Base-by-base conservation (phyloP, 1,140 invertebrate species). In the Hypothenemus hampei region DNA sequence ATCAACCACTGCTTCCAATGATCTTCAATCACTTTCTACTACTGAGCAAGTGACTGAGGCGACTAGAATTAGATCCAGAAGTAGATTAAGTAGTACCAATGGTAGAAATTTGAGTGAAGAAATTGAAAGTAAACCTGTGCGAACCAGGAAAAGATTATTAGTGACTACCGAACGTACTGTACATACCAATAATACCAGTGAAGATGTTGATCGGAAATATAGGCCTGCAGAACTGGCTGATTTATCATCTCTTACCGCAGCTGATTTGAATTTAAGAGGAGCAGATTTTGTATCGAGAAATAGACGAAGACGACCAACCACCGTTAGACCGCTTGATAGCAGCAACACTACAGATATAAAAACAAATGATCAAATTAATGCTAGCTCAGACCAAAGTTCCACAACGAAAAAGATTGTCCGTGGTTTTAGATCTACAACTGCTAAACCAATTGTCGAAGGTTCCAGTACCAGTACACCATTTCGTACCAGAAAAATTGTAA, bases 191-290 rank as follows among this genome's bases (percentile, higher is more conserved):
- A 44, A 57, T 50, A n/a, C n/a, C n/a, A n/a, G n/a, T n/a, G 24
- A 62, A 3, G 62, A 63, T 36, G 13, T 47, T 7, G 46, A 58
- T 21, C 56, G 64, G 31, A 62, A 43, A n/a, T 66, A 58, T 33
- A 53, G 64, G 48, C 64, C 64, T 13, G 56, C 53, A n/a, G 64
- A 64, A 48, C 60, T 70, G 24, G 58, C 65, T 6, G 72, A 74
- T 58, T 60, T 74, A 33, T 73, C 71, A 8, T 74, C 72, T 3
- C 55, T 74, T 20, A 73, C 70, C 2, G 65, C 71, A 11, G 64
- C 61, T 1, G 72, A 72, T 63, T 61, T 65, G 16, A 57, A 53
- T 44, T 41, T 57, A 7, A 20, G 39, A 47, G 39, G 33, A 13
- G 36, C 39, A 4, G 46, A 48, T 15, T 35, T 57, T 18, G 39